Evolutionary conservation across 1,140 invertebrate genomes (phyloP).

Genomic region (Saccostrea cuccullata): DNA sequence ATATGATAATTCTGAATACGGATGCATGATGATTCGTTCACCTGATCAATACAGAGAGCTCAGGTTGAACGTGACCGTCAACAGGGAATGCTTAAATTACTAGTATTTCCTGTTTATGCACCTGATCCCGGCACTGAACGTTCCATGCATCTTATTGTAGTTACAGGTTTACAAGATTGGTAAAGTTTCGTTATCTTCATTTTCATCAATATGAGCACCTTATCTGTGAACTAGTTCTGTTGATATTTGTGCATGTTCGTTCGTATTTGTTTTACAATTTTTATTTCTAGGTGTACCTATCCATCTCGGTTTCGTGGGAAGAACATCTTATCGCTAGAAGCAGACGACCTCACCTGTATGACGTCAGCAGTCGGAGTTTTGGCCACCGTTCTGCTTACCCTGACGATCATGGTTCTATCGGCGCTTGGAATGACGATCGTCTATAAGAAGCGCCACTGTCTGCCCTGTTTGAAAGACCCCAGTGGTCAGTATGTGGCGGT

Average conservation of each 20-base stretch:
- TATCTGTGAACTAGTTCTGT: too few species aligned
- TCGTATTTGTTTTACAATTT: not conserved
- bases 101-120: too few species aligned
- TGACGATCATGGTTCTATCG: not conserved
- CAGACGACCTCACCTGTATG: not conserved
- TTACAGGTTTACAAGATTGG: not conserved
- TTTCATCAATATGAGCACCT: too few species aligned
- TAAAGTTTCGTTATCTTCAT: not conserved
- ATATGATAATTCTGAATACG: too few species aligned
- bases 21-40: too few species aligned
- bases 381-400: not conserved
- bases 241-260: too few species aligned
- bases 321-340: constrained; percentile 3
- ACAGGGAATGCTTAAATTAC: too few species aligned
- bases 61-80: too few species aligned
- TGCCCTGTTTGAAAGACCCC: not conserved
- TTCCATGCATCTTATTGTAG: not conserved
- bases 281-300: not conserved
- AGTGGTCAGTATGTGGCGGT: constrained; percentile 6
- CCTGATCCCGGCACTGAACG: too few species aligned
- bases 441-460: not conserved
- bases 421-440: not conserved
- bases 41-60: too few species aligned
- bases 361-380: constrained; percentile 7
- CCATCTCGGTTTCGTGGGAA: constrained; percentile 9